Evolutionary conservation across 2,113 vertebrate species (phyloP), one percentile per base, ranked within the genome.

Genomic region (Vulpes lagopus): DNA sequence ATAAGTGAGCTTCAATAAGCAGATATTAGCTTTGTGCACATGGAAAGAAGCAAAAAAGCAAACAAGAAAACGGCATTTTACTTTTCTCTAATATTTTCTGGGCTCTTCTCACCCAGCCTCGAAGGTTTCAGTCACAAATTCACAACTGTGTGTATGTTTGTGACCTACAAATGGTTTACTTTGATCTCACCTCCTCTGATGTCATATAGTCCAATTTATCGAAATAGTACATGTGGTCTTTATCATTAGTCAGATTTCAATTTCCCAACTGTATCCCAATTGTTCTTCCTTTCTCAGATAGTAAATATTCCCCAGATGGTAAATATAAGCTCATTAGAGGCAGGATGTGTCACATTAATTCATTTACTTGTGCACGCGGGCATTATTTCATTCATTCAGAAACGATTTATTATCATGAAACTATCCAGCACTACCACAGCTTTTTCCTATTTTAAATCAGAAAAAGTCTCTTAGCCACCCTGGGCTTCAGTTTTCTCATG

Each of bases 41-140:
- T 4, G 89, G 78, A 95, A 76, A 22, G 90, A 64, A 95, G 19
- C 51, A 96, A 53, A 97, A 97, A 92, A 90, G 27, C 65, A 92
- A 96, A 32, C 14, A 90, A 65, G 23, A 27, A 71, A 87, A 32
- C 4, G 53, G 0, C 1, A 60, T 35, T 69, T 35, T 19, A 17
- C 12, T 76, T 16, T 27, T 78, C 11, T 27, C 57, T 84, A 32
- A 60, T 32, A 19, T 8, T 55, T 4, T 43, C 16, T 81, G 19
- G 32, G 8, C 27, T 35, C 27, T 93, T 78, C 22, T 43, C 73
- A 74, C 1, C 11, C 67, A 11, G 9, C 6, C 38, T 89, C 16
- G 59, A 43, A 83, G 14, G 0, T 17, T 80, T 80, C 10, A 49
- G 38, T 95, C 62, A 79, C 53, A 85, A 74, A 55, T 55, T 30